Base-by-base conservation (phyloP, 2,888 invertebrate genomes). In the Trichacis sp. region DNA sequence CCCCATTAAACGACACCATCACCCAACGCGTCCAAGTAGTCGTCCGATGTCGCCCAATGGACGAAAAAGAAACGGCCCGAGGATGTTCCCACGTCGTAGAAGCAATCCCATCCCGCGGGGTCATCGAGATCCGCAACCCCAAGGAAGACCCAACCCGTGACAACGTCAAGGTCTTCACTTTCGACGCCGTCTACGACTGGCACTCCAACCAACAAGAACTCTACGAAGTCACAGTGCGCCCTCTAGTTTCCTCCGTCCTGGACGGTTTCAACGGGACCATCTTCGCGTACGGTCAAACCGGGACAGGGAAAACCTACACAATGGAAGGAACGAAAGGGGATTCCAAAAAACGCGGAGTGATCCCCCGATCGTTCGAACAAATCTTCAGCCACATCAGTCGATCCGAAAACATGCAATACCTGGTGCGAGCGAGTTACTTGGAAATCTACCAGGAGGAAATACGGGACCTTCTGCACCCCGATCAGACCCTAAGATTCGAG, bases 211-310 rank as follows among this genome's bases (percentile, higher is more conserved):
- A 99, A 83, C 92, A 93, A 78, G 94, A 94, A 72, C 86, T 99
- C 19, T 99, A 98, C 86, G 96, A 97, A 84, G 97, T 98, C 85
- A 95, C 96, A 71, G 97, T 98, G 55, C 90, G 96, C 47, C 96
- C 97, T 0, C 86, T 99, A 75, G 96, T 99, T 17, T 92, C 96
- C 69, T 96, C 96, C 1, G 98, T 98, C 3, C 88, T 99, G 65
- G 93, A 95, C 80, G 99, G 99, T 1, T 99, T 98, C 86, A 99
- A 99, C 86, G 98, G 98, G 11, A 99, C 98, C 75, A 97, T 99
- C 73, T 98, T 99, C 87, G 99, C 98, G 0, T 99, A 99, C 85
- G 99, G 98, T 0, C 99, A 99, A 87, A 99, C 99, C 0, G 98
- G 98, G 65, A 98, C 98, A 0, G 98, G 98, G 51, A 91, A 91